These are phyloP conservation scores for Scarus forsteni DNA, from an alignment of 2,797 vertebrate species.

Conservation along the genomic window DNA sequence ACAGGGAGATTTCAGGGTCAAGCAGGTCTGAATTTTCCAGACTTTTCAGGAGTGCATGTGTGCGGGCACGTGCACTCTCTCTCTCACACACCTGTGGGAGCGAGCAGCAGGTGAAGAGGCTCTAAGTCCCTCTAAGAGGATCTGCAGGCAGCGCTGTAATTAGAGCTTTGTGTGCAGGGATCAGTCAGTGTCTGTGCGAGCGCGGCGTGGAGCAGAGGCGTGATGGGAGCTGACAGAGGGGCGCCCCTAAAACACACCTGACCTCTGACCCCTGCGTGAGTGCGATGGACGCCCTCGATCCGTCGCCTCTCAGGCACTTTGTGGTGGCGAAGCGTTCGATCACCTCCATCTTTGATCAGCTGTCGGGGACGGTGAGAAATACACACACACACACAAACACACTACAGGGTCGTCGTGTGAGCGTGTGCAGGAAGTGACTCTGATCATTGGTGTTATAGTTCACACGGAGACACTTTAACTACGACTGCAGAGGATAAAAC, in stretches of 20 bases:
- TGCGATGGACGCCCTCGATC: conserved; percentile 45
- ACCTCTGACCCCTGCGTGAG: conserved; percentile 34
- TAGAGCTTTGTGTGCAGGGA: conserved; percentile 33
- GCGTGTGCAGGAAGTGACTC: too few relatives aligned
- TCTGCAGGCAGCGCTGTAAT: conserved; percentile 45
- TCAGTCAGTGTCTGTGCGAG: conserved; percentile 19
- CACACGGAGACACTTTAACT: too few relatives aligned
- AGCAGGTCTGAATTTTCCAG: too few relatives aligned
- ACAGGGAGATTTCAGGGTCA: too few relatives aligned
- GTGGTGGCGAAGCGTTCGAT: conserved; percentile 91
- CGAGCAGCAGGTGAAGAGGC: conserved; percentile 35
- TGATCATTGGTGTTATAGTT: too few relatives aligned
- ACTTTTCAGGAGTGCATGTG: too few relatives aligned
- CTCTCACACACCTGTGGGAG: not conserved
- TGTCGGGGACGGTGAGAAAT: conserved; percentile 89
- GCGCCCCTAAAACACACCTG: not conserved
- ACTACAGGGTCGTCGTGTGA: too few relatives aligned
- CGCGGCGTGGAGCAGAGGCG: conserved; percentile 24
- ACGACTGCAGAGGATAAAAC: too few relatives aligned
- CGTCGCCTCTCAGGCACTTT: conserved; percentile 91
- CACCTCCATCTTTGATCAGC: conserved; percentile 88
- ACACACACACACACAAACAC: conserved; percentile 11
- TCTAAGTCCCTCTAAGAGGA: conserved; percentile 74
- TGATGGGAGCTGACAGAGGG: conserved; percentile 26
- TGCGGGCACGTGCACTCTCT: not conserved